Evolutionary conservation across 2,113 vertebrate genomes (phyloP), one percentile per base, ranked within the genome.

Genomic region (Eurypyga helias): DNA sequence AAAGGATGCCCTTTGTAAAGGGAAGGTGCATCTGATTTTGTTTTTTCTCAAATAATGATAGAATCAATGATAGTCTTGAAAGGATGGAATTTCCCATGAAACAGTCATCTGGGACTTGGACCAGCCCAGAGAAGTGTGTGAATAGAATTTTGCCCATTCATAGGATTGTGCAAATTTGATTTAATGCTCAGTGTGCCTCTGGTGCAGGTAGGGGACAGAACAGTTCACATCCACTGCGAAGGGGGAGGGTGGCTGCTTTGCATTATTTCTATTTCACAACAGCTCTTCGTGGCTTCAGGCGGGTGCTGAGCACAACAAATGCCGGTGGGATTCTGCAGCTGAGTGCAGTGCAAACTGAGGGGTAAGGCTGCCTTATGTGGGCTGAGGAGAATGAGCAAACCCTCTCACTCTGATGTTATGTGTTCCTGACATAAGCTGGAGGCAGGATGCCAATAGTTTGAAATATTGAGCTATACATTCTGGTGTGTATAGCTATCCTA

Each of bases 131-230:
- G 36, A 54, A 54, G 9, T 3, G 17, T 48, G 34, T 58, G 62
- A 48, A n/a, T 51, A 17, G 49, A 16, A 23, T 46, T 83, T 65
- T 41, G 9, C 52, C 18, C 1, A 0, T 29, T 70, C 23, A 3
- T 6, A 61, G 10, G 21, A 24, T 17, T 77, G 25, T 34, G 28
- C 16, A 87, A 71, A 55, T 28, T 8, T 18, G 18, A 1, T 43
- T 61, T 24, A 31, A 23, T 1, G 1, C 12, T 31, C 36, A 31
- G 24, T 0, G 0, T 24, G 55, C 51, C n/a, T 65, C 45, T 77
- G 67, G 21, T 6, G 1, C 19, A 46, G 46, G 54, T 81, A 31
- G 55, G 72, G 67, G 21, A 62, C 46, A 36, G 55, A 67, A 46
- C 7, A 55, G 41, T 10, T 86, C 17, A 5, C n/a, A 25, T 45